Conservation (phyloP, 1,140 invertebrate genomes). For the Drosophila serrata region DNA sequence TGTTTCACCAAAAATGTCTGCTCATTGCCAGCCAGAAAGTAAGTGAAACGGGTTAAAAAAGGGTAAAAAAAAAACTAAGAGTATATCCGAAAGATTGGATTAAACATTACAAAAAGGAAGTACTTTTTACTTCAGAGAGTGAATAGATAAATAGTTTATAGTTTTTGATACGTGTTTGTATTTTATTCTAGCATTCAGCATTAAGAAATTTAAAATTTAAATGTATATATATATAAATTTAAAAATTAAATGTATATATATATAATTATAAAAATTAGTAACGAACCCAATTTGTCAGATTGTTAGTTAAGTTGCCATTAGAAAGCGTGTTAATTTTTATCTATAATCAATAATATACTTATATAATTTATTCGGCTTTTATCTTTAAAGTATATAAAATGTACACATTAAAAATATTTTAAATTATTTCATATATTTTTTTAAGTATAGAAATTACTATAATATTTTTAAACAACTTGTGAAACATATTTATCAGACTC, state of each 20-base stretch:
- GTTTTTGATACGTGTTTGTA: not conserved
- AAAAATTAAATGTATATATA: not conserved
- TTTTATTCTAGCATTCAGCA: no score
- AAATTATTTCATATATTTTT: not conserved
- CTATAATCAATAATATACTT: not conserved
- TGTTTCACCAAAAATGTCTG: constrained; percentile 65
- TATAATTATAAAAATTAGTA: not conserved
- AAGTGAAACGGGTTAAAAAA: constrained; percentile 1
- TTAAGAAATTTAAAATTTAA: not conserved
- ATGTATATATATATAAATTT: not conserved
- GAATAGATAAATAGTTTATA: not conserved
- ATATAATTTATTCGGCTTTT: not conserved
- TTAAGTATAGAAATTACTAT: not conserved
- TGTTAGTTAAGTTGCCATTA: no score
- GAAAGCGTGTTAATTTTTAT: not conserved
- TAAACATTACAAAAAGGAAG: not conserved
- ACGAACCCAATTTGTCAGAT: no score
- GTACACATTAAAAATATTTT: not conserved
- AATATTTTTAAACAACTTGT: not conserved
- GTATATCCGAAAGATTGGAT: not conserved
- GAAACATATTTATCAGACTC: not conserved
- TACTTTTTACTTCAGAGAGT: not conserved
- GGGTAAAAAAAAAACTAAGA: not conserved
- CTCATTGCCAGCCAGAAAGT: constrained; percentile 26
- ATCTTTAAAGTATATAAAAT: not conserved